Evolutionary conservation across 2,113 vertebrate genomes (phyloP), one percentile per base, ranked within the genome.

Genomic region (Epinephelus moara): DNA sequence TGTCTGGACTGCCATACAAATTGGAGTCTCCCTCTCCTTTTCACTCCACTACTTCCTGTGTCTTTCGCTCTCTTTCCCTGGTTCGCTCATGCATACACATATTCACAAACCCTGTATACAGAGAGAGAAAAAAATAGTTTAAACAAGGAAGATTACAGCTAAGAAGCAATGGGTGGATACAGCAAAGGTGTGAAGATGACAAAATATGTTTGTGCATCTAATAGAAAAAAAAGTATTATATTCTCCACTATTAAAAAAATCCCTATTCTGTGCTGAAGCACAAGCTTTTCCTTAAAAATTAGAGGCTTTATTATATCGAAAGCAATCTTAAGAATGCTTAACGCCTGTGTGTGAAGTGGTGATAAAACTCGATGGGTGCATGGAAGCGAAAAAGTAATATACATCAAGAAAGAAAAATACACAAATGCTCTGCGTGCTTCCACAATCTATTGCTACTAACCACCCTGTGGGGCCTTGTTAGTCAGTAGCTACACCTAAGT

Each of bases 1-100:
- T 88, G 74, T 89, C 83, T 57, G 68, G 66, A 37, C 75, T n/a
- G 70, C 63, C 82, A 87, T 88, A 87, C 67, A 87, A 91, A 92
- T 86, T 85, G 50, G 42, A 57, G 59, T 78, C 27, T 27, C 25
- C 25, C 61, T 70, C 40, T 59, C 69, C 68, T 86, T 59, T 50
- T 86, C 45, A 25, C 72, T 72, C 62, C 45, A 52, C 47, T 55
- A 18, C 49, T 78, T 72, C 40, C 57, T 74, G 12, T 57, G 18
- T 50, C 19, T 37, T 17, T 21, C 55, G 55, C 19, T 27, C 50
- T 37, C 50, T 49, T 40, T 69, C 17, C 59, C 10, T 67, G 17
- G 21, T 19, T 17, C n/a, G 30, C 30, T 82, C 55, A 67, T 67
- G 56, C 57, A 64, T 64, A 74, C 52, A 77, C 37, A 73, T 55